Percentiles rank a stretch among this genome's conserved stretches.
phyloP scores from a whole-genome alignment of 2,113 vertebrate genomes.

The Eretmochelys imbricata region DNA sequence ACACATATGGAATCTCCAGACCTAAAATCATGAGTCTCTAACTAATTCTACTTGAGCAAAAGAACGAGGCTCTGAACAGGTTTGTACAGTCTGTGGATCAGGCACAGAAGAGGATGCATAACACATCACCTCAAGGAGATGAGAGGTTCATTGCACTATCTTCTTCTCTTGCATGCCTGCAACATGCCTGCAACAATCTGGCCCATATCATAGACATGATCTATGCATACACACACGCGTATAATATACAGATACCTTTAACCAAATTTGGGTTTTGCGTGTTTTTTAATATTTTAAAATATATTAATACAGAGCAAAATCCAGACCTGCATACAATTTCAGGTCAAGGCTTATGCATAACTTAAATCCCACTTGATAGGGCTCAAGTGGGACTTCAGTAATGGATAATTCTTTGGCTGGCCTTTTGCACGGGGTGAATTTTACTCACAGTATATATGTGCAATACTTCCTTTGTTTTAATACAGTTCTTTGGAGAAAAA shows the following conservation, averaged over 20 bases:
- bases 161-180: background rate
- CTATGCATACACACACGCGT: background rate
- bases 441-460: fast-evolving
- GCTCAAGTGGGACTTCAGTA: background rate
- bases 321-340: too few species aligned
- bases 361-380: background rate
- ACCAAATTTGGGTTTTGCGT: too few species aligned
- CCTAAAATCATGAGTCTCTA: fast-evolving
- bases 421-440: background rate
- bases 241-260: background rate
- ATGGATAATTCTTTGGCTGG: background rate
- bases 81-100: background rate
- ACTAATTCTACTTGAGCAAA: background rate
- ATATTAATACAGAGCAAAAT: background rate
- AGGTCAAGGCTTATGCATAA: fast-evolving
- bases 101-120: background rate
- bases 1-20: too few species aligned
- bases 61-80: background rate
- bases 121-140: fast-evolving
- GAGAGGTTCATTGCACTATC: background rate
- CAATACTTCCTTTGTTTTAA: background rate
- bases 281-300: background rate
- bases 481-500: background rate
- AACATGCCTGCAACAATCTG: background rate
- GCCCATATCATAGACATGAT: background rate